phyloP scores from a whole-genome alignment of 2,113 vertebrate species.

The Calyptomena viridis region DNA sequence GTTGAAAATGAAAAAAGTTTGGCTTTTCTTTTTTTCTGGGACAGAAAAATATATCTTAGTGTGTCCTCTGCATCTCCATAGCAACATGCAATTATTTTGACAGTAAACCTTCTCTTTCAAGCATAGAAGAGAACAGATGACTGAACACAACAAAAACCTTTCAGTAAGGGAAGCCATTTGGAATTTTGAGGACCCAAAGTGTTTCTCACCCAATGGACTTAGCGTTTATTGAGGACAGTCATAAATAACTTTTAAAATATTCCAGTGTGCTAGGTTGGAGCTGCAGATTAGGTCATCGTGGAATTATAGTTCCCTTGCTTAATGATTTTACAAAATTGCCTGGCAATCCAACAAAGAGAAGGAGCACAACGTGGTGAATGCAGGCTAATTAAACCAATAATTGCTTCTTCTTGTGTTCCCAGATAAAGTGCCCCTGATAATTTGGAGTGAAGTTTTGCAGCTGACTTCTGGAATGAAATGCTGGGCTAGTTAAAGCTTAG shows the following conservation, averaged over 20 bases:
- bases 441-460: conserved; percentile 79
- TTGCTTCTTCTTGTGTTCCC: conserved; percentile 79
- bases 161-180: conserved; percentile 29
- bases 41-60: not conserved
- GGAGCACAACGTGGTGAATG: conserved; percentile 72
- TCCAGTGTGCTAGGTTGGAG: conserved; percentile 72
- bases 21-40: not conserved
- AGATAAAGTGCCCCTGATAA: conserved; percentile 83
- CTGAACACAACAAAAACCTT: conserved; percentile 11
- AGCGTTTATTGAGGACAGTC: conserved; percentile 73
- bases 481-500: conserved; percentile 64
- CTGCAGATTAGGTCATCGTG: conserved; percentile 76
- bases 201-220: conserved; percentile 60
- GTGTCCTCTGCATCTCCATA: not conserved
- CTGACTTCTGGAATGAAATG: conserved; percentile 68
- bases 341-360: conserved; percentile 81
- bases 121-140: not conserved
- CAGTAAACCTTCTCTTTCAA: not conserved
- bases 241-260: conserved; percentile 82
- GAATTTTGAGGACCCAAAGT: conserved; percentile 39
- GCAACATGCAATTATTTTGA: not conserved
- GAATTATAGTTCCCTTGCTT: conserved; percentile 80
- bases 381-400: conserved; percentile 84
- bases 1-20: not conserved
- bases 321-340: conserved; percentile 82